These are phyloP conservation scores for Epizoanthus fatuus DNA, from an alignment of 92 coral and sea anemone species.

Conservation along the genomic window DNA sequence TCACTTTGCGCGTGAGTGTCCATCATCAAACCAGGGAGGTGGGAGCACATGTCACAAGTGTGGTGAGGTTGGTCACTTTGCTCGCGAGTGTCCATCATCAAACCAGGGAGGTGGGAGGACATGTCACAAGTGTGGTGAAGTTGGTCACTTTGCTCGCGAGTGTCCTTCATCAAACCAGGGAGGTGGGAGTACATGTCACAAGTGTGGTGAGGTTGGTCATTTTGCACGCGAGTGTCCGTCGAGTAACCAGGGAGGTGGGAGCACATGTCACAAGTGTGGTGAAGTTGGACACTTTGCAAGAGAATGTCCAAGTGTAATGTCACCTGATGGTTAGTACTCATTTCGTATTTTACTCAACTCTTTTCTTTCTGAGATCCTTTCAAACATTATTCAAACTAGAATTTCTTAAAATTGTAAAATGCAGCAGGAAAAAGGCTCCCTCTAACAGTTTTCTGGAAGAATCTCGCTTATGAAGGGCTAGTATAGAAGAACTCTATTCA, in stretches of 20 bases:
- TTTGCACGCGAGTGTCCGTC: conserved; percentile 69
- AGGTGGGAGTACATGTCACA: conserved; percentile 55
- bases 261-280: conserved; percentile 82
- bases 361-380: not conserved
- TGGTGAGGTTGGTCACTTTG: conserved; percentile 71
- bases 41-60: conserved; percentile 37
- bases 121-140: conserved; percentile 73
- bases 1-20: not conserved
- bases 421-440: too few species aligned
- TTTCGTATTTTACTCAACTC: not conserved
- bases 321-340: conserved; percentile 9
- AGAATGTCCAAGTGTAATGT: conserved; percentile 75
- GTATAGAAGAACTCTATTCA: too few species aligned
- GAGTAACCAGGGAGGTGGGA: conserved; percentile 37
- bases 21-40: not conserved
- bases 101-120: conserved; percentile 28
- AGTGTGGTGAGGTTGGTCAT: conserved; percentile 79
- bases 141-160: conserved; percentile 71
- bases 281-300: conserved; percentile 93
- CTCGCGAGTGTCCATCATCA: conserved; percentile 62
- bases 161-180: conserved; percentile 23
- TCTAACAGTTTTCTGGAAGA: too few species aligned
- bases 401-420: too few species aligned
- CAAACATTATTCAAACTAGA: too few species aligned
- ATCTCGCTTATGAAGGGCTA: too few species aligned